A percentile compares a stretch with the other conserved stretches of the same genome.
Conservation (phyloP, 2,797 vertebrate genomes). For the Euphonia xanthogaster region DNA sequence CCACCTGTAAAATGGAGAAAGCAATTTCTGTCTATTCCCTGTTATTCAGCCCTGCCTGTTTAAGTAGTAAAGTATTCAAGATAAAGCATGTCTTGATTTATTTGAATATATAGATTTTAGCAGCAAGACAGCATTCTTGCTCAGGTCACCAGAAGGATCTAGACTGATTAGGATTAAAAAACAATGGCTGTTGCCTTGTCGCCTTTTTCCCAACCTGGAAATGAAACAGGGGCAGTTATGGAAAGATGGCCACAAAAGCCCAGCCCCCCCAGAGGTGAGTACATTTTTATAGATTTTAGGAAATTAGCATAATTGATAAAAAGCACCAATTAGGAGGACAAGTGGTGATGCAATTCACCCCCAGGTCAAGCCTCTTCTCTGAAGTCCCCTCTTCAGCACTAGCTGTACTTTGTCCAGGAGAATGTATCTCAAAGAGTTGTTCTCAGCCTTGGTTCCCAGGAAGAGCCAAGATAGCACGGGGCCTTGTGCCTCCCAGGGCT, state of each 20-base stretch:
- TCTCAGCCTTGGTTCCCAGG: not conserved
- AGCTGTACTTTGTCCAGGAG: not conserved
- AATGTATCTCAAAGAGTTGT: not conserved
- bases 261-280: accelerated
- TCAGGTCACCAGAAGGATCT: not conserved
- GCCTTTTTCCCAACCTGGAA: not conserved
- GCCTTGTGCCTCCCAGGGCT: accelerated
- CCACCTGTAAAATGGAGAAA: not conserved
- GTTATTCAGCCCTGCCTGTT: not conserved
- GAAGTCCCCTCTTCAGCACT: too few relatives aligned
- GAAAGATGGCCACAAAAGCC: not conserved
- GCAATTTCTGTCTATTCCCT: not conserved
- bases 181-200: not conserved
- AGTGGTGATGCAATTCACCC: not conserved
- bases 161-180: not conserved
- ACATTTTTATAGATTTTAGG: not conserved
- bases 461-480: accelerated
- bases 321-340: not conserved
- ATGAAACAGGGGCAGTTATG: not conserved
- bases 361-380: not conserved
- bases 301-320: not conserved
- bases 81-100: not conserved
- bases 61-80: not conserved
- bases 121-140: not conserved
- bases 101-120: not conserved